phyloP scores from a whole-genome alignment of 2,888 invertebrate species.

The Sylvicola cinctus region DNA sequence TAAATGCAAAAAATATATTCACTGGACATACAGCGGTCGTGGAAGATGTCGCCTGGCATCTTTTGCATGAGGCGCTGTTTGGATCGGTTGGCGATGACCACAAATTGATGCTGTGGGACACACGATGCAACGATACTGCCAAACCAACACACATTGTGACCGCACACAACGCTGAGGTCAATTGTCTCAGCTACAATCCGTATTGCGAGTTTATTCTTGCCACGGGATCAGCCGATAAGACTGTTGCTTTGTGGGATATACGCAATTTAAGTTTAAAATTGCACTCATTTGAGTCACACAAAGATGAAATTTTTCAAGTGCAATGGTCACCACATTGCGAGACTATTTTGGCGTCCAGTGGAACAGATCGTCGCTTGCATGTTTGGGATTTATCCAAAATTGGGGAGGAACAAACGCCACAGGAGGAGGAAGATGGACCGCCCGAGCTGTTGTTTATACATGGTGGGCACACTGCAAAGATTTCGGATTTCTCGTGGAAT shows the following conservation, averaged over 20 bases:
- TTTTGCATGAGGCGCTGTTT: conserved; percentile 91
- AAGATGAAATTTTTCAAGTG: conserved; percentile 99
- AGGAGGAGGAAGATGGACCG: conserved; percentile 98
- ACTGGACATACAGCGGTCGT: conserved; percentile 98
- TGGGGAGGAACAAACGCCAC: conserved; percentile 93
- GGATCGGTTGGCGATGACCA: conserved; percentile 99
- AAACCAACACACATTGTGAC: conserved; percentile 98
- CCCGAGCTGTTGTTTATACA: conserved; percentile 93
- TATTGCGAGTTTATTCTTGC: conserved; percentile 97
- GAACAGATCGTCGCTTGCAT: conserved; percentile 90
- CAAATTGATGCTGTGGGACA: conserved; percentile 99
- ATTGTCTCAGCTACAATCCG: conserved; percentile 98
- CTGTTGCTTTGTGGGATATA: conserved; percentile 94
- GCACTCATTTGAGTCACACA: conserved; percentile 99
- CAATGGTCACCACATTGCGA: conserved; percentile 99
- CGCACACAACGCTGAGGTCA: conserved; percentile 97
- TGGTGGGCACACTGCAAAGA: conserved; percentile 97
- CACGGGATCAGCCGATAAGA: conserved; percentile 96
- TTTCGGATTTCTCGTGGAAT: conserved; percentile 99
- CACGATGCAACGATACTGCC: conserved; percentile 84
- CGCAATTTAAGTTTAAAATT: conserved; percentile 92
- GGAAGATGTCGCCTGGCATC: conserved; percentile 98
- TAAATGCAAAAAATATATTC: conserved; percentile 96
- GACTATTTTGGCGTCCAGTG: conserved; percentile 95
- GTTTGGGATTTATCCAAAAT: conserved; percentile 99